phyloP scores from a whole-genome alignment of 2,888 invertebrate genomes.

The Megaustenia siamemsis region DNA sequence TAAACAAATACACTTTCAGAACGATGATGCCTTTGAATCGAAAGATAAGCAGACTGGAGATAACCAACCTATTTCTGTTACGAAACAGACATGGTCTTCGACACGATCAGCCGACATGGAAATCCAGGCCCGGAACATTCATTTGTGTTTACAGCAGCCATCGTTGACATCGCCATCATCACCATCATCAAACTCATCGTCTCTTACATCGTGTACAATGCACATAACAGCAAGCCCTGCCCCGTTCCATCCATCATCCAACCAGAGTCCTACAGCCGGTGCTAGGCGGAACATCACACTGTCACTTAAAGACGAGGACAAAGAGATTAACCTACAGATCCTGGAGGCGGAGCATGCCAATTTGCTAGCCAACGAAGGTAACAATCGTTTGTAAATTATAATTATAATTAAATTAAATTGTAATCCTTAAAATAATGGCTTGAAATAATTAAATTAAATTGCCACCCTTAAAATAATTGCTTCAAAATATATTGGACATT shows the following conservation, averaged over 20 bases:
- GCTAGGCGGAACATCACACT: conserved; percentile 10
- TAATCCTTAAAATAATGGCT: too few species aligned
- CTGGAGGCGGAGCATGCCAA: conserved; percentile 69
- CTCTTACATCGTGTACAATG: conserved; percentile 16
- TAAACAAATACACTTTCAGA: neutral
- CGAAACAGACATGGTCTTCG: neutral
- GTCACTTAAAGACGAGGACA: conserved; percentile 60
- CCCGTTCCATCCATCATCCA: conserved; percentile 4
- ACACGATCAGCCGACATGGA: too few species aligned
- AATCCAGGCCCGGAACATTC: too few species aligned
- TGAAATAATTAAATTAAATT: too few species aligned
- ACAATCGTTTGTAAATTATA: conserved; percentile 30
- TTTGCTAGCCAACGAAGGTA: conserved; percentile 70
- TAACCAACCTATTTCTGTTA: neutral
- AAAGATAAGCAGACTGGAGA: neutral
- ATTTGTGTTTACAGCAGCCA: neutral
- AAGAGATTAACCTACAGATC: conserved; percentile 68
- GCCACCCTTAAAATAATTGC: too few species aligned
- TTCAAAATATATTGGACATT: too few species aligned
- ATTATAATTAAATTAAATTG: too few species aligned
- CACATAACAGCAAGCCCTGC: conserved; percentile 4
- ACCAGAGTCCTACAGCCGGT: neutral
- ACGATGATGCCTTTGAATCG: too few species aligned
- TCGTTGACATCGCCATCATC: neutral
- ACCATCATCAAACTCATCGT: neutral